Evolutionary conservation across 2,797 vertebrate species (phyloP).

Genomic region (Artibeus jamaicensis): DNA sequence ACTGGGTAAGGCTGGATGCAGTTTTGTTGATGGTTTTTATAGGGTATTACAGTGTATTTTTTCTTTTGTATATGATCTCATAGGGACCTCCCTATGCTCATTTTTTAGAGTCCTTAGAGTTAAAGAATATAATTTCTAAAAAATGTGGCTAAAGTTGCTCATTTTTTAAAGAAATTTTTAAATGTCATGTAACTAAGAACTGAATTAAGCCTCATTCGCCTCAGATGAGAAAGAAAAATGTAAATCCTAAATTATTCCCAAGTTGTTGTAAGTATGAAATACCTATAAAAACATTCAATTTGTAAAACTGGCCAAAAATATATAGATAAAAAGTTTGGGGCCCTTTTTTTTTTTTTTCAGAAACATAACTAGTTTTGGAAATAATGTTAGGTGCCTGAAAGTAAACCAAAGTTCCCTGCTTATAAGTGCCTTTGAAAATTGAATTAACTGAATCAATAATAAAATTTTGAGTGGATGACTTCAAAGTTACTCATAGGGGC

Average conservation of each 20-base stretch:
- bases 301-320: background rate
- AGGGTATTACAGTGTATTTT: background rate
- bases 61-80: constrained; percentile 11
- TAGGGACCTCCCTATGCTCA: background rate
- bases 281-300: background rate
- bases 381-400: background rate
- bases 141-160: background rate
- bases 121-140: background rate
- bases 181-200: background rate
- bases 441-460: background rate
- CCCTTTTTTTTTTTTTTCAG: background rate
- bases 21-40: background rate
- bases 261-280: background rate
- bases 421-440: background rate
- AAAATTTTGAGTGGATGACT: background rate
- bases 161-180: background rate
- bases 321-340: background rate
- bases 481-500: background rate
- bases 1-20: background rate
- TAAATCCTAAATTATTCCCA: constrained; percentile 8
- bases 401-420: background rate
- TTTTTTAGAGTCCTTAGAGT: background rate
- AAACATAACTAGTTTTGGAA: background rate
- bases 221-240: background rate
- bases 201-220: constrained; percentile 3